Evolutionary conservation across 2,797 vertebrate genomes (phyloP), one percentile per base, ranked within the genome.

Genomic region (Florisuga fusca): DNA sequence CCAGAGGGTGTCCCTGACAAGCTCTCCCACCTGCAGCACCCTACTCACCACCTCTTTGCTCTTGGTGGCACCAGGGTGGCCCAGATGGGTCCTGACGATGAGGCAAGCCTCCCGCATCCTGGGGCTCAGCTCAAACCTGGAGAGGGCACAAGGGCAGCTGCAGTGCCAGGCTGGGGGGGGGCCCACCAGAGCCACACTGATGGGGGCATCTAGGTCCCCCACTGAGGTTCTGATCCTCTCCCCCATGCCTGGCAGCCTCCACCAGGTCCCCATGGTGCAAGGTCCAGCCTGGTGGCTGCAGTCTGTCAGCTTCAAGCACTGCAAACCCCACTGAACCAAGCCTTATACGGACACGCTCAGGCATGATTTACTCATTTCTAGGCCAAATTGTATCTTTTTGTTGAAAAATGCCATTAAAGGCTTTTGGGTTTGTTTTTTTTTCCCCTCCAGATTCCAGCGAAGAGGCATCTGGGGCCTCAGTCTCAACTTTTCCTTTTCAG

Each of bases 91-190:
- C 96, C 98, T 98, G 96, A 99, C 95, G 67, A 98, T 98, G 12
- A 98, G 97, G 68, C 99, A 99, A n/a, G 99, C 99, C 87, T 99
- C 99, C n/a, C 98, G 98, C 98, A 99, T 98, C 94, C 98, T 98
- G 45, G 98, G 98, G 96, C 98, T 99, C 95, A 99, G 96, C 96
- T 99, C 99, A 48, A 99, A 99, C 97, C 99, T 99, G 97, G 8
- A 6, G 53, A 84, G 67, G 48, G 63, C 54, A 29, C 0, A 1
- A 34, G 55, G 45, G 68, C 1, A 1, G 15, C 36, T 2, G 5
- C 0, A 0, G 29, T 3, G 22, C 1, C 2, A n/a, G 48, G 43
- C 61, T 46, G 50, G 4, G 5, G 4, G 5, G 14, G 23, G 1
- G 14, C 54, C 31, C 61, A 31, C 10, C 64, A 48, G 33, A n/a